Base-by-base conservation (phyloP, 2,797 vertebrate genomes). In the Threskiornis aethiopicus region DNA sequence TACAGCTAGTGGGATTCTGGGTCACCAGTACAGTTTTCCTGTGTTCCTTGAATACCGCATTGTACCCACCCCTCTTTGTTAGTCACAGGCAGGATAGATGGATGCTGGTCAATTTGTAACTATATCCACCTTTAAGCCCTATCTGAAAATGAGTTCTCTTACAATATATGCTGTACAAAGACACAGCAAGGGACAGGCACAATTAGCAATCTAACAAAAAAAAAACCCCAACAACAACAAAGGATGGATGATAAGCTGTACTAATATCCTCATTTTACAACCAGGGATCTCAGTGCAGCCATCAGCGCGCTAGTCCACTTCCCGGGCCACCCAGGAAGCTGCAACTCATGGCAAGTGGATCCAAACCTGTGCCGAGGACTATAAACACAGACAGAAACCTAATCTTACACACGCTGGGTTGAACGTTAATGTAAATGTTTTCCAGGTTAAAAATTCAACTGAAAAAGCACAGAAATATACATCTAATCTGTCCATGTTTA, bases 31-130 rank as follows among this genome's bases (percentile, higher is more conserved):
- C 13, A 62, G 39, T 16, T 64, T 47, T 52, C 35, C 51, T 16
- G 25, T 42, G 26, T 35, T 69, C 49, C 41, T 20, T 39, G 37
- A 64, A 37, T 33, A 80, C 15, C 0, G 0, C 24, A 2, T 18
- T 54, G 25, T 14, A 44, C 28, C 47, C 42, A 19, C 41, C 79
- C 4, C 35, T 42, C 55, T 46, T 8, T 21, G 51, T 21, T 16
- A 24, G 47, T n/a, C 55, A 33, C 47, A 24, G 62, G 64, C 33
- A 57, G 52, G 33, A 81, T 11, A 58, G 79, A 19, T 19, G 65
- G 84, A 25, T 42, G 47, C 73, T 65, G 71, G 6, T 66, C 83
- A 87, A 20, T 8, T 18, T 73, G n/a, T 52, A 42, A 67, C 70
- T 22, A 14, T 2, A 55, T 1, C 47, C 54, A 82, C 46, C 59